Percentiles rank a stretch among this genome's conserved stretches.
Evolutionary conservation across 2,888 invertebrate species (phyloP).

Genomic region (Camponotus fellah): DNA sequence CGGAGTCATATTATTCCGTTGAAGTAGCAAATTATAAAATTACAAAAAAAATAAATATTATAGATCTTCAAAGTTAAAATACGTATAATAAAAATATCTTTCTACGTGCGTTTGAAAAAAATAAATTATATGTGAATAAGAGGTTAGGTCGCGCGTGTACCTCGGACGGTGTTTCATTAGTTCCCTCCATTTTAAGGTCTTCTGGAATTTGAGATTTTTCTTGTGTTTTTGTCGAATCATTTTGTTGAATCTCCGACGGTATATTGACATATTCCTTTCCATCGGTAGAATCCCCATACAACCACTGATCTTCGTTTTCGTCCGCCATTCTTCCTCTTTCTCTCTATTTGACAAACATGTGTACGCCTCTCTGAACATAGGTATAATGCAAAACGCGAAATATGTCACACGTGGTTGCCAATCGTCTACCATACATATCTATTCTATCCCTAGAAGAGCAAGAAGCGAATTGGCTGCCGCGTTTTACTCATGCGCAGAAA

Average conservation of each 20-base stretch:
- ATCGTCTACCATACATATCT: not conserved
- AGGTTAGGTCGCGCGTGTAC: constrained; percentile 81
- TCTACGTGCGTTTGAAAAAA: not conserved
- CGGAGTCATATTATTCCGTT: not conserved
- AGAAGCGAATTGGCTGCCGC: not conserved
- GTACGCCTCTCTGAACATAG: not conserved
- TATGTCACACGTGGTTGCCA: no score
- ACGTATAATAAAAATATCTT: not conserved
- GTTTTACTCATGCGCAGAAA: not conserved
- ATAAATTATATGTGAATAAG: constrained; percentile 1
- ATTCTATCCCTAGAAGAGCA: not conserved
- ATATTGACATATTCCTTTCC: constrained; percentile 81
- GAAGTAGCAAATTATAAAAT: not conserved
- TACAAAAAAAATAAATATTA: not conserved
- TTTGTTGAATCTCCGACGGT: constrained; percentile 79
- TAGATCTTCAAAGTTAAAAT: not conserved
- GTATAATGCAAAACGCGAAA: not conserved
- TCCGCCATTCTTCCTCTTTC: constrained; percentile 88
- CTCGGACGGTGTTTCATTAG: constrained; percentile 63
- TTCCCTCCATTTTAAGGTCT: constrained; percentile 72
- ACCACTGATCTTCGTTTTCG: constrained; percentile 95
- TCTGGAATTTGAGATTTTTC: constrained; percentile 78
- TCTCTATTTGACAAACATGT: not conserved
- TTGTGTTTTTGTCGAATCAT: constrained; percentile 76
- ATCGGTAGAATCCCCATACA: constrained; percentile 93